Evolutionary conservation across 2,888 invertebrate species (phyloP).

Genomic region (Lissonota sp.): DNA sequence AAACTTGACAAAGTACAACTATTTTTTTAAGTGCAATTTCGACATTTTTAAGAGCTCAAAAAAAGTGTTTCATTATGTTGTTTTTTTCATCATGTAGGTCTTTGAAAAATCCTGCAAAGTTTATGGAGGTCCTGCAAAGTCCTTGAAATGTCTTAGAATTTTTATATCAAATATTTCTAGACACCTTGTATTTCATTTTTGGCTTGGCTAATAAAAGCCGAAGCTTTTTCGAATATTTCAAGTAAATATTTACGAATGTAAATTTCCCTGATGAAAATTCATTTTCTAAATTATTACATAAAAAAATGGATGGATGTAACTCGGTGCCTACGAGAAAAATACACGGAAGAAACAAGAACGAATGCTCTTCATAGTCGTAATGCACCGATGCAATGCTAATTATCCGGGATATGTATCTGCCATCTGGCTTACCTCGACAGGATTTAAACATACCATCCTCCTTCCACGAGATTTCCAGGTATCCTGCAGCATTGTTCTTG

Average conservation of each 20-base stretch:
- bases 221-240: not conserved
- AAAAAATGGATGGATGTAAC: constrained; percentile 17
- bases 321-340: not conserved
- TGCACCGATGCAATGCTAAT: constrained; percentile 33
- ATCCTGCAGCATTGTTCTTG: constrained; percentile 14
- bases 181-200: too few relatives aligned
- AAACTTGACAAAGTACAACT: too few relatives aligned
- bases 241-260: not conserved
- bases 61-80: too few relatives aligned
- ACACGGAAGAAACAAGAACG: constrained; percentile 1
- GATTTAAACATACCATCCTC: constrained; percentile 25
- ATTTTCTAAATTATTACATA: not conserved
- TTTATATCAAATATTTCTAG: too few relatives aligned
- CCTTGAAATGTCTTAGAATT: too few relatives aligned
- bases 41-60: too few relatives aligned
- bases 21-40: too few relatives aligned
- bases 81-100: too few relatives aligned
- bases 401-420: constrained; percentile 40
- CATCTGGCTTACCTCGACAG: constrained; percentile 41
- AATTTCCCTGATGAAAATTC: not conserved
- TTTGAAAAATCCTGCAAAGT: too few relatives aligned
- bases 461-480: constrained; percentile 21
- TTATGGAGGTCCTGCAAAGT: too few relatives aligned
- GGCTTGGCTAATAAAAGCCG: too few relatives aligned
- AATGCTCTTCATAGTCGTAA: not conserved